Evolutionary conservation across 1,140 invertebrate species (phyloP), one percentile per base, ranked within the genome.

Genomic region (Pseudoatta argentina): DNA sequence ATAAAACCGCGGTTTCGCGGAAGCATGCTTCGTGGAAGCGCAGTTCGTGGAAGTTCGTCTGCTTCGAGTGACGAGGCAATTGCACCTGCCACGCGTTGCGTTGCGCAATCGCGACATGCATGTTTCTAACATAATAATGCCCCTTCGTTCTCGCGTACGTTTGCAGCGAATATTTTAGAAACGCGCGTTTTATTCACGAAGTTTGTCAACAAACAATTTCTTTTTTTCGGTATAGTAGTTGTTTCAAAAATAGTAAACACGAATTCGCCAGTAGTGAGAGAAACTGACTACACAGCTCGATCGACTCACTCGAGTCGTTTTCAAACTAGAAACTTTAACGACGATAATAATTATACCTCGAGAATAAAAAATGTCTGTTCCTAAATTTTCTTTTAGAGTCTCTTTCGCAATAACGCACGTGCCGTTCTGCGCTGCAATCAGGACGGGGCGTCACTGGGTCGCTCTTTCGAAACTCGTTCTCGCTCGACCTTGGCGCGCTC

Each of bases 391-490:
- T n/a, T 21, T 21, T 57, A 6, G 63, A 51, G 3, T 71, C 30
- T 30, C 79, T 73, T 67, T 48, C 39, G 55, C 55, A 51, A 51
- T 3, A 14, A 30, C 34, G 55, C 79, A 83, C 79, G 79, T 83
- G 69, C 57, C 64, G 7, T 76, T 51, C 48, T 75, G 44, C 30
- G 48, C 27, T 12, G 14, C 21, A 83, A 73, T 72, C 76, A 59
- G 59, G 44, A 30, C 87, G 55, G 75, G 66, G 73, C 72, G 86
- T 85, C 88, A 89, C 61, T 89, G 55, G 86, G 86, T 87, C 86
- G 83, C n/a, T 85, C 30, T 85, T 89, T 87, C 48, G 69, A 81
- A 89, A 87, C 86, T 86, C 66, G 88, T 87, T 89, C 82, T 71
- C 55, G 30, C 24, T 44, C 73, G 79, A 86, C 79, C 86, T 89